Conservation (phyloP, 2,797 vertebrate species). For the Catamblyrhynchus diadema region DNA sequence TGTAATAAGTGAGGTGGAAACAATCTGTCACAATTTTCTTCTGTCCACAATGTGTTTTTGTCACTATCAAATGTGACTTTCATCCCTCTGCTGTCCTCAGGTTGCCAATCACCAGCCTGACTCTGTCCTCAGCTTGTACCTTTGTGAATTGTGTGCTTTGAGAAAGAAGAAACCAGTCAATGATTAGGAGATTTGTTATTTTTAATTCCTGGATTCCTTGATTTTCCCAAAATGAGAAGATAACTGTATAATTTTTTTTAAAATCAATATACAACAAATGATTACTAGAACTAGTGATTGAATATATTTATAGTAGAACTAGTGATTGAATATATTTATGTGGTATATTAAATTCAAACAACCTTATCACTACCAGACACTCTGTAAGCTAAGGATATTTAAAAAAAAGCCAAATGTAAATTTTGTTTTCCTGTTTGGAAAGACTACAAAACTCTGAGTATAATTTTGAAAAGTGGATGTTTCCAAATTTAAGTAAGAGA, state of each 20-base stretch:
- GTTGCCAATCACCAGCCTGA: background rate
- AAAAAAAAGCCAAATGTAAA: background rate
- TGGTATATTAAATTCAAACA: background rate
- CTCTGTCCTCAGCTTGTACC: background rate
- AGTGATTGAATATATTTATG: background rate
- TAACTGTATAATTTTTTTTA: background rate
- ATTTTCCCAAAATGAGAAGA: background rate
- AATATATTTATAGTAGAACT: background rate
- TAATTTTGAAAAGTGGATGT: slow-evolving; percentile 38
- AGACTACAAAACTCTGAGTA: background rate
- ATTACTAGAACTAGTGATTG: background rate
- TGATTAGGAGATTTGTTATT: background rate
- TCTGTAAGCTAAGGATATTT: background rate
- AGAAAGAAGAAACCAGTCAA: background rate
- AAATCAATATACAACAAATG: background rate
- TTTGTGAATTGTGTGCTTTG: background rate
- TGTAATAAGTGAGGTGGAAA: background rate
- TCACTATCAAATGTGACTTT: background rate
- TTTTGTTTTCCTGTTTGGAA: background rate
- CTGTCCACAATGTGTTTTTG: background rate
- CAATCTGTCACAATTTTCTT: background rate
- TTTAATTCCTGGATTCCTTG: background rate
- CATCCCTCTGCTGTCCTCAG: background rate
- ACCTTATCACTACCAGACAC: background rate
- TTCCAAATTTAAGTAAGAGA: slow-evolving; percentile 25